phyloP scores from a whole-genome alignment of 2,888 invertebrate species.

The Caenorhabditis zanzibari region DNA sequence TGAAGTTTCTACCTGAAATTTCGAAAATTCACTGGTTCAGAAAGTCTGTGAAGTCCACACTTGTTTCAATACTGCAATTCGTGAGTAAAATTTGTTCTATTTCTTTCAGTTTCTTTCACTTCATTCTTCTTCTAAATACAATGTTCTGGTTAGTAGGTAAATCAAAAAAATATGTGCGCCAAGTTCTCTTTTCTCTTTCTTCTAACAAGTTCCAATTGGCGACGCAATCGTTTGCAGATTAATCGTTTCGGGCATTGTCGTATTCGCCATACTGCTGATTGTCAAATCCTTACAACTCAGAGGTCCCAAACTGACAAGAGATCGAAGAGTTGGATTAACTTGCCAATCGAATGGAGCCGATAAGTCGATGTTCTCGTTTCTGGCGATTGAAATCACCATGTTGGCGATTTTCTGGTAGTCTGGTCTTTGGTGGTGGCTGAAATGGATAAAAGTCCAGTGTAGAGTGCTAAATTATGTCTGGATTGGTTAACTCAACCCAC shows the following conservation, averaged over 20 bases:
- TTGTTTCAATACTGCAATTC: too few species aligned
- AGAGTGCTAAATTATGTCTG: too few species aligned
- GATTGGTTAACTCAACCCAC: too few species aligned
- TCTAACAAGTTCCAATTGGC: constrained; percentile 9
- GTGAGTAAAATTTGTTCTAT: too few species aligned
- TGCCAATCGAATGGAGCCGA: constrained; percentile 78
- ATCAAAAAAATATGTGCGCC: not conserved
- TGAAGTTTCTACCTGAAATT: too few species aligned
- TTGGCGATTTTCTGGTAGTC: constrained; percentile 68
- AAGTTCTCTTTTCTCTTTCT: not conserved
- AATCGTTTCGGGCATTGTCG: constrained; percentile 8
- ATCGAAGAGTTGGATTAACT: constrained; percentile 55
- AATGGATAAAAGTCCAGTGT: constrained; percentile 13
- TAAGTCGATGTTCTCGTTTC: constrained; percentile 67
- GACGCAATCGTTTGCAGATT: constrained; percentile 2
- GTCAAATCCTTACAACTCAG: constrained; percentile 48
- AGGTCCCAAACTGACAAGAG: constrained; percentile 57
- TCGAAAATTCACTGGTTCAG: too few species aligned
- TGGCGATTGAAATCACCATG: constrained; percentile 67
- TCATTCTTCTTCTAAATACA: too few species aligned
- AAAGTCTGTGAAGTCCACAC: too few species aligned
- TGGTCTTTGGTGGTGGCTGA: constrained; percentile 69
- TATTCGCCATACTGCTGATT: not conserved
- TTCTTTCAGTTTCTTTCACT: not conserved
- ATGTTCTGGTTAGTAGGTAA: constrained; percentile 14